These are phyloP conservation scores for Solenodon paradoxus DNA, from an alignment of 2,113 vertebrate species.

Conservation along the genomic window DNA sequence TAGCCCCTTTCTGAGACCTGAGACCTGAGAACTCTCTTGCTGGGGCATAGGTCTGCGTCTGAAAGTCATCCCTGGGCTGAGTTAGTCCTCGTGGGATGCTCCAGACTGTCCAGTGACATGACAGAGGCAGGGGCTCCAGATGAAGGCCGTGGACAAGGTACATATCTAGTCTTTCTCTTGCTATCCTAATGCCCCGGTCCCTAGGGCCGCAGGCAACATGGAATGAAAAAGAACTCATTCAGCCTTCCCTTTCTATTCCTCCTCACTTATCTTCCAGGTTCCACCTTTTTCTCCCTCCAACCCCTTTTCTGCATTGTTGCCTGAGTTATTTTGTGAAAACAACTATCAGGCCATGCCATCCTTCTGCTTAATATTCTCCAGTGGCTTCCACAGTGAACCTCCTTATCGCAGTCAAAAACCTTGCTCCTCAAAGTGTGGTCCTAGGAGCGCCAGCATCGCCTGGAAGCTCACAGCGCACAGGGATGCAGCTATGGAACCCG, in stretches of 20 bases:
- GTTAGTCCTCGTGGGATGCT: not conserved
- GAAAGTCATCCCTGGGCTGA: not conserved
- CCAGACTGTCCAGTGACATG: not conserved
- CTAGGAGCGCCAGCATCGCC: not conserved
- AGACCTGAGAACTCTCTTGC: no score
- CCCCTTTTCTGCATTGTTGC: not conserved
- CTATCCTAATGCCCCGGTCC: not conserved
- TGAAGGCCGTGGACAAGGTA: not conserved
- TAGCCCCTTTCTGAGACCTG: not conserved
- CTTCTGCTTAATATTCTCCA: constrained; percentile 36
- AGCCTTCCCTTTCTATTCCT: not conserved
- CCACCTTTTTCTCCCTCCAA: not conserved
- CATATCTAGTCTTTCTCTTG: not conserved
- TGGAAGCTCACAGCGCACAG: not conserved
- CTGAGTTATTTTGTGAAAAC: constrained; percentile 4
- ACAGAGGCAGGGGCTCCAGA: not conserved
- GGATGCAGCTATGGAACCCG: not conserved
- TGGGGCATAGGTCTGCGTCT: not conserved
- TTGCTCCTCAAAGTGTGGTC: constrained; percentile 14
- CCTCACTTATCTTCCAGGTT: not conserved
- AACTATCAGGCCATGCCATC: not conserved
- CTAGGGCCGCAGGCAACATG: not conserved
- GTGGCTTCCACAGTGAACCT: not conserved
- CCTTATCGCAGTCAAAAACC: constrained; percentile 17
- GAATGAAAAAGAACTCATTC: not conserved